These are phyloP conservation scores for Harpalus rubripes DNA, from an alignment of 2,888 invertebrate genomes.

Conservation along the genomic window DNA sequence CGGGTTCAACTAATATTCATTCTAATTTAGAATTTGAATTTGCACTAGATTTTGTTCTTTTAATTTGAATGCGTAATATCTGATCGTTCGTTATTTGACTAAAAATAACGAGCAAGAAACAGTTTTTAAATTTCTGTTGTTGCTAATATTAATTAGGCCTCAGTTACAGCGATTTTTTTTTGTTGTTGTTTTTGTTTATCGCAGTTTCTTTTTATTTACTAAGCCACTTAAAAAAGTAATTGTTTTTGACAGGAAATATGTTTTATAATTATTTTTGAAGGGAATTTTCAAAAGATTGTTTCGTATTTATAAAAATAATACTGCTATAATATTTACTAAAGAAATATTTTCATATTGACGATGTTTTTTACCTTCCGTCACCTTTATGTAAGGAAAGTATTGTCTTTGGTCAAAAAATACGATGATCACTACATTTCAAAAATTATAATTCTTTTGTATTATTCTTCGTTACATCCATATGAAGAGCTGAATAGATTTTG, in stretches of 20 bases:
- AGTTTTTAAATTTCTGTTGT: constrained; percentile 6
- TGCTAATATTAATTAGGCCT: constrained; percentile 1
- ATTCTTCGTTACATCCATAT: too few relatives aligned
- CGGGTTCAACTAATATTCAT: constrained; percentile 5
- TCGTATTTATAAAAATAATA: too few relatives aligned
- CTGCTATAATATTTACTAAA: too few relatives aligned
- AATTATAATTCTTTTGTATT: too few relatives aligned
- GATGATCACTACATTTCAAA: too few relatives aligned
- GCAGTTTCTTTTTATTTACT: background rate
- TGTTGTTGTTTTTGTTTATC: background rate
- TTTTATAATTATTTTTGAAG: too few relatives aligned
- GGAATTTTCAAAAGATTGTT: too few relatives aligned
- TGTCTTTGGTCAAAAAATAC: too few relatives aligned
- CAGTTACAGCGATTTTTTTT: background rate
- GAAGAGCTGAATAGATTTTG: too few relatives aligned
- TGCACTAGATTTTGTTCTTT: background rate
- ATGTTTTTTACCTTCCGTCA: too few relatives aligned
- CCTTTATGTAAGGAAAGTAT: too few relatives aligned
- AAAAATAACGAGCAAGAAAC: background rate
- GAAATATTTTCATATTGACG: too few relatives aligned
- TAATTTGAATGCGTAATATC: background rate
- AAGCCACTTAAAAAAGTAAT: background rate
- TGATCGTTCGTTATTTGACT: background rate
- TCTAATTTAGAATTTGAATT: background rate
- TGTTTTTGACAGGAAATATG: background rate